A percentile compares a stretch with the other conserved stretches of the same genome.
Evolutionary conservation across 2,113 vertebrate species (phyloP).

Genomic region (Osmerus mordax): DNA sequence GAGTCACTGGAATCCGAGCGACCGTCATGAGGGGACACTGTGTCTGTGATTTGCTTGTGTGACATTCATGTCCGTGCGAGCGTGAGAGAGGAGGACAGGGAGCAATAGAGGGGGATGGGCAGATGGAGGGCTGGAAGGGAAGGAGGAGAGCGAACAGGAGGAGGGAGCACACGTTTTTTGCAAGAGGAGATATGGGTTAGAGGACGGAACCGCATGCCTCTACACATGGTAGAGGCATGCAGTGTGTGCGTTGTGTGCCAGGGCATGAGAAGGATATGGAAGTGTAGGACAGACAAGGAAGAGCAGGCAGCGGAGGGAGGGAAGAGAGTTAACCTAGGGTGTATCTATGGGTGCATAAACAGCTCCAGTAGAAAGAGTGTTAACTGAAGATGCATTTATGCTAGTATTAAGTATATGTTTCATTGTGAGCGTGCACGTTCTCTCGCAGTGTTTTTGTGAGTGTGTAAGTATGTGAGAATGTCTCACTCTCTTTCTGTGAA

Average conservation of each 20-base stretch:
- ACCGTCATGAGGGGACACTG: background rate
- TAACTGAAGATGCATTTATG: no score
- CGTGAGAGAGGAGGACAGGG: constrained; percentile 1
- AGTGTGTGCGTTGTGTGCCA: constrained; percentile 42
- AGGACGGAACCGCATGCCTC: constrained; percentile 18
- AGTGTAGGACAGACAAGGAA: no score
- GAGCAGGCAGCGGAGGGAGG: no score
- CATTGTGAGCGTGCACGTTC: no score
- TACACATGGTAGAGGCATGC: constrained; percentile 38
- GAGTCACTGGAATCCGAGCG: no score
- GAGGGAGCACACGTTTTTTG: constrained; percentile 37
- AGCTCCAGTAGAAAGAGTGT: no score
- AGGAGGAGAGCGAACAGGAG: constrained; percentile 17
- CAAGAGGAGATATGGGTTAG: constrained; percentile 61
- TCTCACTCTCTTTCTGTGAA: no score
- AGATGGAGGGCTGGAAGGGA: background rate
- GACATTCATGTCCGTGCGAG: background rate
- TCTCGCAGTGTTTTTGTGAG: no score
- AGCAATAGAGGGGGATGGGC: constrained; percentile 1
- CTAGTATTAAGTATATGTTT: no score
- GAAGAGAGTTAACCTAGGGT: no score
- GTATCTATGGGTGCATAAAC: no score
- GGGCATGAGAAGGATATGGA: constrained; percentile 30
- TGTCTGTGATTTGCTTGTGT: constrained; percentile 6
- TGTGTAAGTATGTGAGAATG: no score